A percentile compares a stretch with the other conserved stretches of the same genome.
Conservation (phyloP, 1,140 invertebrate genomes). For the Stenopsyche tienmushanensis region DNA sequence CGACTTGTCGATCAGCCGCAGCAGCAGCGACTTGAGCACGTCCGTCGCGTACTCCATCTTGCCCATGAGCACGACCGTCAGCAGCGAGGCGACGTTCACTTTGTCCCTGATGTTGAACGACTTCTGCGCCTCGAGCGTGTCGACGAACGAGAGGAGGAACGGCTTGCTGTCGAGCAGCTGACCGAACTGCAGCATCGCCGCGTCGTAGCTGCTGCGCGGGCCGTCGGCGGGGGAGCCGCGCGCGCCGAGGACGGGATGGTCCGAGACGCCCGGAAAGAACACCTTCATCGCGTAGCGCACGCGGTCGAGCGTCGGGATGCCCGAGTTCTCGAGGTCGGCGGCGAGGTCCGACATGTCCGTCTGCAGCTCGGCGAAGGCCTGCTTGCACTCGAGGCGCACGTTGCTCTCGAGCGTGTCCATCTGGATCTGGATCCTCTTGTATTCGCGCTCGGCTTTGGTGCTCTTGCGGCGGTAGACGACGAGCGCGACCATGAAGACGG, state of each 20-base stretch:
- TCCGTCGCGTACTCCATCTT: conserved; percentile 98
- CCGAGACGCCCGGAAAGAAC: conserved; percentile 92
- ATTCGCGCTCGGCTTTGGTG: conserved; percentile 92
- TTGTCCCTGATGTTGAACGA: conserved; percentile 91
- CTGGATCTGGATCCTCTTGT: conserved; percentile 97
- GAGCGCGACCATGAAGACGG: conserved; percentile 83
- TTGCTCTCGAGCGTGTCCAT: conserved; percentile 99
- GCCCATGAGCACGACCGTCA: conserved; percentile 91
- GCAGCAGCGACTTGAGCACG: conserved; percentile 81
- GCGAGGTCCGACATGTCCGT: conserved; percentile 99
- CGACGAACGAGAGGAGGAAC: conserved; percentile 90
- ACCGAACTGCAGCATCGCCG: conserved; percentile 93
- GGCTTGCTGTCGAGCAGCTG: conserved; percentile 90
- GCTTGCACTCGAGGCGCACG: conserved; percentile 95
- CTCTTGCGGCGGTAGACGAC: conserved; percentile 89
- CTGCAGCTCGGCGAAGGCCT: conserved; percentile 98
- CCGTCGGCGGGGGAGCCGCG: conserved; percentile 75
- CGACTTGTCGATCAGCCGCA: conserved; percentile 88
- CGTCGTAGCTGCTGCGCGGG: conserved; percentile 84
- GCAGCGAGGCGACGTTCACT: conserved; percentile 89
- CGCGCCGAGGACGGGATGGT: conserved; percentile 88
- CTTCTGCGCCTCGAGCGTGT: conserved; percentile 88
- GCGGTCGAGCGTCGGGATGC: conserved; percentile 94
- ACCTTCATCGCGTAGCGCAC: conserved; percentile 98
- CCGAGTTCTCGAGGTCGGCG: conserved; percentile 91